Evolutionary conservation across 2,888 invertebrate species (phyloP).

Genomic region (Prosapia bicincta): DNA sequence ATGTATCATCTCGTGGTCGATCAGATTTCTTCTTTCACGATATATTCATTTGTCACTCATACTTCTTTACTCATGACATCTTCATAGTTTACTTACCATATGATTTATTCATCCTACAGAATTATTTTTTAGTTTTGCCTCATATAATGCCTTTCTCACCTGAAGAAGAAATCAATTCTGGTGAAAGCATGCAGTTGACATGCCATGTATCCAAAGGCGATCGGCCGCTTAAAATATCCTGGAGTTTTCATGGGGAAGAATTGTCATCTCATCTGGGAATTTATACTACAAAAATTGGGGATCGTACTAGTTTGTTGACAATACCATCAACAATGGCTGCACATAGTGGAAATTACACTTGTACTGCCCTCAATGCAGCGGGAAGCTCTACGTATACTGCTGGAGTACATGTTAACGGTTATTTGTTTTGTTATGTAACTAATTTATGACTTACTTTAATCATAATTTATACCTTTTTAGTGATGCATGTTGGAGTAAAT

Average conservation of each 20-base stretch:
- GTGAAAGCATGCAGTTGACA: constrained; percentile 67
- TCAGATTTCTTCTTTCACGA: no score
- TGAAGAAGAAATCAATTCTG: constrained; percentile 70
- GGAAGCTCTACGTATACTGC: constrained; percentile 46
- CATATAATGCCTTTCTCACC: constrained; percentile 69
- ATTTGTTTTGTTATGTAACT: constrained; percentile 40
- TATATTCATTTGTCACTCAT: no score
- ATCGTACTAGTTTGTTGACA: constrained; percentile 58
- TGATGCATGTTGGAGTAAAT: neutral
- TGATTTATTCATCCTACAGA: no score
- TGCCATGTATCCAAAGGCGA: constrained; percentile 75
- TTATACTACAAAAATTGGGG: constrained; percentile 59
- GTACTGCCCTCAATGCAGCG: constrained; percentile 46
- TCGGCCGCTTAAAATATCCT: constrained; percentile 68
- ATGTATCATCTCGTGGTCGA: no score
- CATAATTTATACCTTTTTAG: neutral
- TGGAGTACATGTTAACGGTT: constrained; percentile 46
- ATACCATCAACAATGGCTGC: constrained; percentile 50
- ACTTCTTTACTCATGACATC: no score
- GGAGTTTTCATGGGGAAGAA: constrained; percentile 62
- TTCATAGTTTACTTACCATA: no score
- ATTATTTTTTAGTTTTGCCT: constrained; percentile 58
- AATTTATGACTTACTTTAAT: neutral
- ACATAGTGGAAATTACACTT: constrained; percentile 48
- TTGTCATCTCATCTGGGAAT: constrained; percentile 40